Percentiles rank a stretch among this genome's conserved stretches.
Conservation (phyloP, 2,888 invertebrate genomes). For the Diarsia dahlii region DNA sequence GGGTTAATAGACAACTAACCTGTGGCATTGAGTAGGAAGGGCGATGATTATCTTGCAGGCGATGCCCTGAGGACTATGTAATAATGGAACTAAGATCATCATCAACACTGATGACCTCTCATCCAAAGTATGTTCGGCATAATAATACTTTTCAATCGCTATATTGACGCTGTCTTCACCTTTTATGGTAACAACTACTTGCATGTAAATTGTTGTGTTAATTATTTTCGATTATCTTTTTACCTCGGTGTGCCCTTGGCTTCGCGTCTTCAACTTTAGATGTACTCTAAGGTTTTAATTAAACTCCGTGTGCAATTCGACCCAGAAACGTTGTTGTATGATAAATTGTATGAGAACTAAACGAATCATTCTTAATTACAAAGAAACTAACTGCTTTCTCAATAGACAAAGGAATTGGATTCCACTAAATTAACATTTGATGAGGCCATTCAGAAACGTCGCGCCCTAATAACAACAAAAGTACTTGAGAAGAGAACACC, state of each 20-base stretch:
- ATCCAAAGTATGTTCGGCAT: conserved; percentile 44
- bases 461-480: conserved; percentile 4
- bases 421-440: conserved; percentile 47
- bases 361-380: conserved; percentile 52
- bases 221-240: conserved; percentile 50
- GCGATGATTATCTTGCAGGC: conserved; percentile 64
- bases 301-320: conserved; percentile 47
- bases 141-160: conserved; percentile 50
- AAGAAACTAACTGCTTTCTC: conserved; percentile 45
- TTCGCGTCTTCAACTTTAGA: conserved; percentile 29
- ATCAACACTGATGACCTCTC: conserved; percentile 61
- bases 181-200: conserved; percentile 49
- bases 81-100: conserved; percentile 57
- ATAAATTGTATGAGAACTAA: conserved; percentile 62
- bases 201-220: conserved; percentile 47
- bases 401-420: conserved; percentile 55
- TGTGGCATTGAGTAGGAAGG: conserved; percentile 69
- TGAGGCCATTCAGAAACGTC: conserved; percentile 21
- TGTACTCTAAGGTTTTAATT: conserved; percentile 60
- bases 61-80: conserved; percentile 53
- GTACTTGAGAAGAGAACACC: conserved; percentile 17
- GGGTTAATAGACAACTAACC: conserved; percentile 72
- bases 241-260: conserved; percentile 48
- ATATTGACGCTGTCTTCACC: conserved; percentile 44
- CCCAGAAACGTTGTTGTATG: conserved; percentile 52